Base-by-base conservation (phyloP, 1,140 invertebrate genomes). In the Oreohelix idahoensis region DNA sequence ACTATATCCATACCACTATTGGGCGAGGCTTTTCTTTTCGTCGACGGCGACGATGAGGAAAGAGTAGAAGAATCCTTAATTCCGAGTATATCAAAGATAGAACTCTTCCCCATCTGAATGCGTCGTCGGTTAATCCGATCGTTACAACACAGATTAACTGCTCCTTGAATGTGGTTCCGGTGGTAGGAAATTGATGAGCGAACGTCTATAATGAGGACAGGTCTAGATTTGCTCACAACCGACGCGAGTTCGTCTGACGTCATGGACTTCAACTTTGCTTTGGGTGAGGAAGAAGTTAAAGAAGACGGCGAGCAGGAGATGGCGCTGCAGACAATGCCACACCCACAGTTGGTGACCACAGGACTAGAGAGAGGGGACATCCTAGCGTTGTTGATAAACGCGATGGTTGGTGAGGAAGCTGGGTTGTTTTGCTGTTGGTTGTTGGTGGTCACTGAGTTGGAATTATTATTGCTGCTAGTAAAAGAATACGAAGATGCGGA, bases 131-230 rank as follows among this genome's bases (percentile, higher is more conserved):
- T 96, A 90, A 96, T 95, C 51, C 96, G 92, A 90, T 96, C 96
- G 1, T 95, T 94, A 89, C 95, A 96, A 90, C 95, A 96, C 35
- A 96, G 94, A 92, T 96, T 96, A 81, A 96, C 94, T 29, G 96
- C 95, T 26, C 95, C 95, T 38, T 93, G 92, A 53, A 96, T 94
- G 90, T 96, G 96, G 85, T 94, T 94, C 42, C 94, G 93, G 89
- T 96, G 96, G 92, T 95, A 96, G 35, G 94, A 93, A 36, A 96
- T 94, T 87, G 96, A 96, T 0, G 96, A 94, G 42, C 96, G 93
- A 89, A 95, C 95, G 88, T 96, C 96, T 0, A 96, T 87, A 0
- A 96, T 85, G 2, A 96, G 92, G 66, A 94, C 93, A 38, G 89
- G 81, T 53, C 86, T 87, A 39, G 85, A 83, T 85, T 88, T 90